These are phyloP conservation scores for Glaucopsyche alexis DNA, from an alignment of 2,888 invertebrate species.

Conservation along the genomic window DNA sequence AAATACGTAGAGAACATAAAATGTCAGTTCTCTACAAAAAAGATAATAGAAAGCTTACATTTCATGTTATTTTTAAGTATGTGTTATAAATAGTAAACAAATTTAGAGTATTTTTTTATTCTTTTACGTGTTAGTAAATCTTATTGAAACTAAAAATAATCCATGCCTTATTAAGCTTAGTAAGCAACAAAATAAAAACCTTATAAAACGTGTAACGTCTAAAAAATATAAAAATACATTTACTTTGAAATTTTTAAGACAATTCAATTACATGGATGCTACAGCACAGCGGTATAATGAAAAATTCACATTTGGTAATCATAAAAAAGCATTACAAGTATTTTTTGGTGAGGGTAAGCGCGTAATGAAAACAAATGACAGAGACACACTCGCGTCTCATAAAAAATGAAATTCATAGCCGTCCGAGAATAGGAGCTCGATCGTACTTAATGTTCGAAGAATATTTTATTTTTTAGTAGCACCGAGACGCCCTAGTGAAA, in stretches of 20 bases:
- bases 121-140: no score
- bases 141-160: no score
- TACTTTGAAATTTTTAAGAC: not conserved
- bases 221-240: not conserved
- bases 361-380: constrained; percentile 77
- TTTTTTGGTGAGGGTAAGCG: constrained; percentile 52
- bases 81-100: not conserved
- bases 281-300: not conserved
- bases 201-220: not conserved
- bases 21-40: not conserved
- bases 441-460: constrained; percentile 57
- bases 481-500: constrained; percentile 37
- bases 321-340: constrained; percentile 31
- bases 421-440: constrained; percentile 59
- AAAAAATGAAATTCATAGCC: constrained; percentile 71
- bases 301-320: constrained; percentile 29
- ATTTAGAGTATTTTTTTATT: no score
- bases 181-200: not conserved
- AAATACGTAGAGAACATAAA: not conserved
- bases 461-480: constrained; percentile 51
- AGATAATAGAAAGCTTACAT: no score
- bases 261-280: constrained; percentile 13
- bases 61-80: not conserved
- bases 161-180: no score
- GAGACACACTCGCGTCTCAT: constrained; percentile 60